Base-by-base conservation (phyloP, 2,797 vertebrate genomes). In the Hippocampus kuda region DNA sequence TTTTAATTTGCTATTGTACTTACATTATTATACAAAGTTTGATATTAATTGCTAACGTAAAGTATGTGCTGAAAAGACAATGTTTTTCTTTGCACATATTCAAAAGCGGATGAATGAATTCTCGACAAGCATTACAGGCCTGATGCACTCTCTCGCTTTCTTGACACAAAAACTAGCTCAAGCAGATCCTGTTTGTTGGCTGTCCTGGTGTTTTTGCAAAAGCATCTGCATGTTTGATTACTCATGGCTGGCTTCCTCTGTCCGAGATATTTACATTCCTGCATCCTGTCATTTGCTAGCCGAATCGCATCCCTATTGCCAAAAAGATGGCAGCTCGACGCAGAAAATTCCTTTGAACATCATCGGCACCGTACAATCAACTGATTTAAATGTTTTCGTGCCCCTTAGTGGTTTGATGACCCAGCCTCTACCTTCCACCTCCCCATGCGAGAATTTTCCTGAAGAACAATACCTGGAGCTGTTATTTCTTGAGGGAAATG, bases 211-310 rank as follows among this genome's bases (percentile, higher is more conserved):
- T 78, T 84, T 79, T 82, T 69, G 62, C 77, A 78, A 69, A 44
- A 22, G 26, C 56, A 56, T 65, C 53, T 69, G 62, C n/a, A 65
- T 64, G 73, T 80, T 80, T 12, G 2, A 79, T 84, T 70, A 81
- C 83, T 83, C 57, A 72, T 30, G 56, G 69, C 72, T 53, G 51
- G 77, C 74, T 88, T 87, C 84, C 85, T 84, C 75, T n/a, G 68
- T 66, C n/a, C 74, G 69, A 76, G 82, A 84, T 78, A 77, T 83
- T 63, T 78, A 71, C 82, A 77, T 87, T 86, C 83, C 83, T 86
- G 87, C 79, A 86, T 88, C 84, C 86, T 85, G 82, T 79, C 85
- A 81, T 70, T 85, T 68, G 72, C 71, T 70, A 53, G 41, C 73
- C 68, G 38, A 78, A 56, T 65, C 60, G 38, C 24, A 73, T 75